These are phyloP conservation scores for Aplodontia rufa DNA, from an alignment of 2,113 vertebrate species.

Conservation along the genomic window DNA sequence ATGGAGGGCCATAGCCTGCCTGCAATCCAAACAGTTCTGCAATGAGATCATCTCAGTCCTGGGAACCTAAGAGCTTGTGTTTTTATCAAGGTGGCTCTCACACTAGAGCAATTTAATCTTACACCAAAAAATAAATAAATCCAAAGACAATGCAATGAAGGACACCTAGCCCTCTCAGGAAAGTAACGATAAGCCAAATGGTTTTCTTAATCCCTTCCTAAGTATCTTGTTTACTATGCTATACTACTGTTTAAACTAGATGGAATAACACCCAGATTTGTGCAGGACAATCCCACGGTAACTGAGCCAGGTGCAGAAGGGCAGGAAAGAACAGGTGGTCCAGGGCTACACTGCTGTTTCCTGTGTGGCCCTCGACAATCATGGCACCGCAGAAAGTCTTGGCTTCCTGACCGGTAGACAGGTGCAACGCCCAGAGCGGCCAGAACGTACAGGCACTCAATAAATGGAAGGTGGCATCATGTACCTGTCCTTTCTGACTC, in stretches of 20 bases:
- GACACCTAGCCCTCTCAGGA: not conserved
- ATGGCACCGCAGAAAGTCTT: not conserved
- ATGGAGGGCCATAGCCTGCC: accelerated
- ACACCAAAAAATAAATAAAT: not conserved
- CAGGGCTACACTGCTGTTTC: not conserved
- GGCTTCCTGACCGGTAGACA: not conserved
- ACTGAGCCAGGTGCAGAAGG: not conserved
- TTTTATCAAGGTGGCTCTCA: not conserved
- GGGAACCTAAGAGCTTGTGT: constrained; percentile 16
- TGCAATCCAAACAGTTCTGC: not conserved
- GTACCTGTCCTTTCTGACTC: not conserved
- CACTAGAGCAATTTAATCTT: not conserved
- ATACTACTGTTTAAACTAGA: not conserved
- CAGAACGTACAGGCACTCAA: not conserved
- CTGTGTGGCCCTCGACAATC: not conserved
- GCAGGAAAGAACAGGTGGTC: not conserved
- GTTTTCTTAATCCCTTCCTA: constrained; percentile 3
- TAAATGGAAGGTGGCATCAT: accelerated
- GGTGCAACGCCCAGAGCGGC: not conserved
- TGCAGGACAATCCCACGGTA: not conserved
- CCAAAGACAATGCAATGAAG: not conserved
- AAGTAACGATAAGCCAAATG: not conserved
- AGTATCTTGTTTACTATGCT: not conserved
- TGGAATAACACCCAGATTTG: not conserved
- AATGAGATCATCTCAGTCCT: not conserved